phyloP scores from a whole-genome alignment of 2,888 invertebrate genomes.

The Trimorus sp. region DNA sequence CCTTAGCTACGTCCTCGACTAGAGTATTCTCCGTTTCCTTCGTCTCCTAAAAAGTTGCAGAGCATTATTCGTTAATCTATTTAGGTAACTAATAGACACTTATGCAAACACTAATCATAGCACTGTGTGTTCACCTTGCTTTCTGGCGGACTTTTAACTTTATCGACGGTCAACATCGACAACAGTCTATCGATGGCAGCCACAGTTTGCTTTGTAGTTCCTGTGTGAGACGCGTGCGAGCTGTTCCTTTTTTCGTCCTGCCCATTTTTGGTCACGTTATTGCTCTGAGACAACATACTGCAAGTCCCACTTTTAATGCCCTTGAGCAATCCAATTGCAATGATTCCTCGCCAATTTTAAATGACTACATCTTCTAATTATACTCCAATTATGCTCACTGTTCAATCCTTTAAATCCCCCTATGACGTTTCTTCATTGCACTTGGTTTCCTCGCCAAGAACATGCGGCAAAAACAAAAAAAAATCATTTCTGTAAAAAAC shows the following conservation, averaged over 20 bases:
- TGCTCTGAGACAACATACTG: constrained; percentile 46
- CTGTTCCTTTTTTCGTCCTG: constrained; percentile 36
- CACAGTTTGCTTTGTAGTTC: constrained; percentile 32
- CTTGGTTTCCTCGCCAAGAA: too few species aligned
- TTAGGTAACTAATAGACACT: too few species aligned
- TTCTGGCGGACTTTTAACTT: constrained; percentile 62
- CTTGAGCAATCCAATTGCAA: not conserved
- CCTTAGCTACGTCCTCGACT: constrained; percentile 84
- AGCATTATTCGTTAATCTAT: too few species aligned
- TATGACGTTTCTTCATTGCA: too few species aligned
- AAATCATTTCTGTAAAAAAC: too few species aligned
- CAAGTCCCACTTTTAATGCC: not conserved
- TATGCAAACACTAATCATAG: not conserved
- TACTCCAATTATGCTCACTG: too few species aligned
- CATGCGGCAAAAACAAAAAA: too few species aligned
- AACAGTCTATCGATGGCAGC: constrained; percentile 49
- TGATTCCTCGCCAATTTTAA: too few species aligned
- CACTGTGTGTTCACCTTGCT: constrained; percentile 54
- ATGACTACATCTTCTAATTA: too few species aligned
- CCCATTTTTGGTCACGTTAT: constrained; percentile 31
- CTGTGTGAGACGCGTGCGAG: constrained; percentile 19
- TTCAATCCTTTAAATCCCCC: too few species aligned
- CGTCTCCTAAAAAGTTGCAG: constrained; percentile 56
- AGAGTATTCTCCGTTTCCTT: constrained; percentile 74
- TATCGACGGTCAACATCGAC: constrained; percentile 43